Base-by-base conservation (phyloP, 2,797 vertebrate species). In the Tapirus indicus region DNA sequence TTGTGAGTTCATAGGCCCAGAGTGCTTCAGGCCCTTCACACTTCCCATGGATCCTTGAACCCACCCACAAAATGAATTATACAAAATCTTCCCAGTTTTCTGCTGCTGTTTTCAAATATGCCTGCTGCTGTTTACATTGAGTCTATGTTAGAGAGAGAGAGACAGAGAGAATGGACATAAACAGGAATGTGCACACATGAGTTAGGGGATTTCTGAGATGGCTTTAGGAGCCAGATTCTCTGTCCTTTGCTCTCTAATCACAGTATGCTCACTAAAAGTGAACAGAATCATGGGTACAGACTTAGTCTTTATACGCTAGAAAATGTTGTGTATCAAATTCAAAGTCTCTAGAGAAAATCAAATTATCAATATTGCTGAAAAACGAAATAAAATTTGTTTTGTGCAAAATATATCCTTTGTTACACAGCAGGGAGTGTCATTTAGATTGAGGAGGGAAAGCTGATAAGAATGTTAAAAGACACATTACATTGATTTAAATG, bases 341-440 rank as follows among this genome's bases (percentile, higher is more conserved):
- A 84, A 92, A 96, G 71, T 80, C 7, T 77, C 38, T 52, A 54
- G 58, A 94, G 74, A 95, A 95, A 89, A 93, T 54, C 3, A 91
- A 88, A 85, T 80, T 18, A n/a, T 52, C 49, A 78, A 6, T 69
- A 85, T 91, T 93, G 10, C 38, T 56, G 29, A 83, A 82, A 94
- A 95, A 66, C 23, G 47, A 91, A 92, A 71, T 83, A 62, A 92
- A 83, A 74, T 92, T 86, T 89, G 8, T 64, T 75, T 84, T 95
- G 12, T 90, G 23, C 7, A 80, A 88, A 88, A 85, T 85, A 35
- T 68, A 62, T 77, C 13, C 18, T 60, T 12, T 79, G 13, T 69
- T 58, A 38, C 56, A 66, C 7, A 88, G 35, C 89, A 87, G 21
- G 7, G 38, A 58, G 2, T 85, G 21, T 72, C 74, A 75, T 82